Percentiles rank a stretch among this genome's conserved stretches.
These are phyloP conservation scores for Neoseiulus cucumeris DNA, from an alignment of 1,140 invertebrate species.

Conservation along the genomic window DNA sequence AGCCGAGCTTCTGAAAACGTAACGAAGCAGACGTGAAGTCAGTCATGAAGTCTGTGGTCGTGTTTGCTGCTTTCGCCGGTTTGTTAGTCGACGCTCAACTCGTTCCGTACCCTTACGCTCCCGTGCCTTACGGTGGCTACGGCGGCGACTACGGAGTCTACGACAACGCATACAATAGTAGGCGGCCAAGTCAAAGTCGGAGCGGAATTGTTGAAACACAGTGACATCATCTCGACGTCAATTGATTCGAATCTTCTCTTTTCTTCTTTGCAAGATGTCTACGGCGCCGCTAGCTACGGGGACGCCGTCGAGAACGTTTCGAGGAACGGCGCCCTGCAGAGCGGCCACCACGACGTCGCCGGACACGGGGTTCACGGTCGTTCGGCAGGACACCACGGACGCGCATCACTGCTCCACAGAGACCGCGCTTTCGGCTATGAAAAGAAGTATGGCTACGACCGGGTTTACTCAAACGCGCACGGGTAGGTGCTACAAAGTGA, in stretches of 20 bases:
- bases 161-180: too few relatives aligned
- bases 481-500: neutral
- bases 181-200: too few relatives aligned
- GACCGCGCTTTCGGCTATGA: neutral
- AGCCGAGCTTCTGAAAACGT: too few relatives aligned
- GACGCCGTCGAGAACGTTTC: neutral
- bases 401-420: neutral
- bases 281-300: neutral
- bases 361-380: neutral
- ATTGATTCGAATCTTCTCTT: neutral
- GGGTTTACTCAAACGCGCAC: neutral
- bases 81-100: too few relatives aligned
- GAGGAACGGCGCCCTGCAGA: neutral
- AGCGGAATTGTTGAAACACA: too few relatives aligned
- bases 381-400: neutral
- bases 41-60: too few relatives aligned
- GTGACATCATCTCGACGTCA: too few relatives aligned
- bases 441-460: neutral
- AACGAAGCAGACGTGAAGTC: too few relatives aligned
- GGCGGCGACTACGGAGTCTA: too few relatives aligned
- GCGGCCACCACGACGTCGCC: neutral
- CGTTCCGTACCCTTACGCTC: too few relatives aligned
- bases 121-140: too few relatives aligned
- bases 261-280: neutral
- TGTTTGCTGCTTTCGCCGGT: too few relatives aligned